These are phyloP conservation scores for Belonocnema kinseyi DNA, from an alignment of 1,140 invertebrate genomes.

Conservation along the genomic window DNA sequence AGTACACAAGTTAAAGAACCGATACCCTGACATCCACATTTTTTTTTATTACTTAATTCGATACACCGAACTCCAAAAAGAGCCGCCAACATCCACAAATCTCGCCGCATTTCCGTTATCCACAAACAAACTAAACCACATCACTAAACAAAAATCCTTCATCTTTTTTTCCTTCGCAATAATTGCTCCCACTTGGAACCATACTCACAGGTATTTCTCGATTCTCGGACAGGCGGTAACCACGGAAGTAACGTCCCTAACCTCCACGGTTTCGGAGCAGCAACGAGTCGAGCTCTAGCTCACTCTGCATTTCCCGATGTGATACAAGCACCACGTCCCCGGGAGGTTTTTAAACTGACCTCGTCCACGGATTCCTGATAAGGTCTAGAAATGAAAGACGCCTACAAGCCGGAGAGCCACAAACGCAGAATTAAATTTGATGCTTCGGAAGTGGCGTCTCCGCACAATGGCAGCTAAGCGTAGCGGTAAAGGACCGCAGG, in stretches of 20 bases:
- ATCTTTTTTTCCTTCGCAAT: too few species aligned
- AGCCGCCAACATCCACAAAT: too few species aligned
- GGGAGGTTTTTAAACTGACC: not conserved
- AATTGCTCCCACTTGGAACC: not conserved
- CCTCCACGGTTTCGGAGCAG: constrained; percentile 44
- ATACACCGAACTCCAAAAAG: too few species aligned
- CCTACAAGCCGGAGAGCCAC: constrained; percentile 32
- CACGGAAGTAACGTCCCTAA: constrained; percentile 57
- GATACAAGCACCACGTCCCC: not conserved
- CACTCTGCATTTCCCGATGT: constrained; percentile 30
- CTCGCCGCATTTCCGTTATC: too few species aligned
- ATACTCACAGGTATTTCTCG: constrained; percentile 8
- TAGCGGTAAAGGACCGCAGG: constrained; percentile 59
- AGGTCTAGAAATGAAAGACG: not conserved
- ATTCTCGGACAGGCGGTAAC: constrained; percentile 18
- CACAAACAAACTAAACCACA: too few species aligned
- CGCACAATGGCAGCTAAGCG: constrained; percentile 70
- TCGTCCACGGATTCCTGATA: not conserved
- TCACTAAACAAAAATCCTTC: too few species aligned
- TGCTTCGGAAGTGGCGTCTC: constrained; percentile 70
- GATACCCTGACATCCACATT: too few species aligned
- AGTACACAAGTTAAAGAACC: too few species aligned
- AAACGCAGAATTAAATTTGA: constrained; percentile 64
- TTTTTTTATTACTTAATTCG: too few species aligned
- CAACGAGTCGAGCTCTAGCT: constrained; percentile 4